A percentile compares a stretch with the other conserved stretches of the same genome.
Evolutionary conservation across 2,797 vertebrate genomes (phyloP).

Genomic region (Gymnothorax reevesii): DNA sequence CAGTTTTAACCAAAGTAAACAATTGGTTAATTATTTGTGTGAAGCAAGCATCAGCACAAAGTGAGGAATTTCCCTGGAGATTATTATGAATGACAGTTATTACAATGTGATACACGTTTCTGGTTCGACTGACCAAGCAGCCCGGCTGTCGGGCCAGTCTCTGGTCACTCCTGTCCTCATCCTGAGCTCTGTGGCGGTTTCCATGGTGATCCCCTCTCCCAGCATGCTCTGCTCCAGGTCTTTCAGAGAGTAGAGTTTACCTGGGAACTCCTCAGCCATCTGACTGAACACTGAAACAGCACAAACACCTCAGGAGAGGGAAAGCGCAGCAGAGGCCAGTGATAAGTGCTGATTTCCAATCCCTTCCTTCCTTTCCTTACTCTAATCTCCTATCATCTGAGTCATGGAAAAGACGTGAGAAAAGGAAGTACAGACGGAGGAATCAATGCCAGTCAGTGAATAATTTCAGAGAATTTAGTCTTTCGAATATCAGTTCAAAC

Average conservation of each 20-base stretch:
- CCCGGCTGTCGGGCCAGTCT: conserved; percentile 64
- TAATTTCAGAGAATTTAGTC: no score
- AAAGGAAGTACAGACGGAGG: no score
- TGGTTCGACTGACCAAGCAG: conserved; percentile 51
- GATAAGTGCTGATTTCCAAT: no score
- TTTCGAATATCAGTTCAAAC: no score
- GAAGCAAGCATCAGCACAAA: not conserved
- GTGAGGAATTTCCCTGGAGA: not conserved
- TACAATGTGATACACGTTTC: not conserved
- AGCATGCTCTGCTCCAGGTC: conserved; percentile 47
- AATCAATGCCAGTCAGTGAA: no score
- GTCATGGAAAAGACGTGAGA: no score
- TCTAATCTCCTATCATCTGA: no score
- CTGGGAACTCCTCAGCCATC: conserved; percentile 51
- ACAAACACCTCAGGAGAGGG: not conserved
- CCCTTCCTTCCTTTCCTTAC: no score
- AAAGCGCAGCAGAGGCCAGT: no score
- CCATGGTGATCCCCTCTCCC: conserved; percentile 40
- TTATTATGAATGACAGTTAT: not conserved
- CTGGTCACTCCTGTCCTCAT: conserved; percentile 56
- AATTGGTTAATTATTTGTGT: not conserved
- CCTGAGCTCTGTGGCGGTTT: conserved; percentile 44
- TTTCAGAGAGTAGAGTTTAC: conserved; percentile 54
- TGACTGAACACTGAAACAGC: conserved; percentile 48
- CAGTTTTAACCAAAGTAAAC: not conserved